These are phyloP conservation scores for Bombus huntii DNA, from an alignment of 1,140 invertebrate species.

Conservation along the genomic window DNA sequence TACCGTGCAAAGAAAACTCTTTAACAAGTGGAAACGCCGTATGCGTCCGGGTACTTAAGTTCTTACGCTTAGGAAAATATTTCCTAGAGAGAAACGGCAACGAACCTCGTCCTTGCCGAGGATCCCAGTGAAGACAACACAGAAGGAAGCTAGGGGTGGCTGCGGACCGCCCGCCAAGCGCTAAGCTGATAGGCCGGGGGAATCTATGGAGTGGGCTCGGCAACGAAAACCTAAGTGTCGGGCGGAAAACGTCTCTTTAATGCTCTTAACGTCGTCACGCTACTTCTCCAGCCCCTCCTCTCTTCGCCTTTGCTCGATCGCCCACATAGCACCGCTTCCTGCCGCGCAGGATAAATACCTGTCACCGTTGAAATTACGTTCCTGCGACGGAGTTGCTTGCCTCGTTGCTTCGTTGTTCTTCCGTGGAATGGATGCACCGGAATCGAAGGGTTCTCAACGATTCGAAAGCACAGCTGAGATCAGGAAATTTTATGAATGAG, in stretches of 20 bases:
- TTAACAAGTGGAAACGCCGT: slow-evolving; percentile 50
- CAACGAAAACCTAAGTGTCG: slow-evolving; percentile 80
- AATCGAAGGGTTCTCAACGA: slow-evolving; percentile 6
- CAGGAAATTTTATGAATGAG: too few relatives aligned
- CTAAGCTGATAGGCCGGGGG: slow-evolving; percentile 81
- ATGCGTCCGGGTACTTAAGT: slow-evolving; percentile 71
- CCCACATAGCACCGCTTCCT: slow-evolving; percentile 70
- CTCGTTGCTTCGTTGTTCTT: slow-evolving; percentile 13
- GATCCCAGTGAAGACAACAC: slow-evolving; percentile 44
- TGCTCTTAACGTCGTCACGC: slow-evolving; percentile 80
- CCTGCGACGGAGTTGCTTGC: slow-evolving; percentile 33
- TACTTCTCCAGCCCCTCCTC: slow-evolving; percentile 56
- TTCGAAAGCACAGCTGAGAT: not conserved
- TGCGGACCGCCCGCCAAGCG: slow-evolving; percentile 77
- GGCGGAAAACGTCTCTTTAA: slow-evolving; percentile 82
- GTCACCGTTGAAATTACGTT: slow-evolving; percentile 78
- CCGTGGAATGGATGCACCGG: not conserved
- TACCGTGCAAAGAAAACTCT: slow-evolving; percentile 19
- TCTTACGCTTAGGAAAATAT: slow-evolving; percentile 78
- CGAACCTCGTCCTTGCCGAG: slow-evolving; percentile 31
- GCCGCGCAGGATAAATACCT: slow-evolving; percentile 78
- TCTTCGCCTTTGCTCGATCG: slow-evolving; percentile 30
- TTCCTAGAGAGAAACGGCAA: slow-evolving; percentile 59
- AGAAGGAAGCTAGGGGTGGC: slow-evolving; percentile 69
- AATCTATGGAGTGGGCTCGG: slow-evolving; percentile 77